These are phyloP conservation scores for Pemphigus obesinymphae DNA, from an alignment of 1,140 invertebrate species.

Conservation along the genomic window DNA sequence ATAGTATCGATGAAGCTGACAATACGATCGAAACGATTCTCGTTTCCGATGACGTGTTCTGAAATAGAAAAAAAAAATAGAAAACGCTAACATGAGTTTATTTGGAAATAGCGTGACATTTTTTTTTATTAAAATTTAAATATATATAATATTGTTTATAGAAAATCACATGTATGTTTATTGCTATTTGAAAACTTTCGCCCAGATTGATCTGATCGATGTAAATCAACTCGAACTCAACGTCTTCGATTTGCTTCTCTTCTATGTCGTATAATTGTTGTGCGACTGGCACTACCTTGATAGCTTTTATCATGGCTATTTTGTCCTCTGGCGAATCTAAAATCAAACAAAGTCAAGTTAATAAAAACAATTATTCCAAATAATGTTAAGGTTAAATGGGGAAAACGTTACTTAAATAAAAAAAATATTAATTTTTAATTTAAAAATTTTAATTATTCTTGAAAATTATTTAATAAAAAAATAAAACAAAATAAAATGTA, in stretches of 20 bases:
- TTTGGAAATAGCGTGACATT: too few relatives aligned
- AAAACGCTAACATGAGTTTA: too few relatives aligned
- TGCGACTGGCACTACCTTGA: conserved; percentile 57
- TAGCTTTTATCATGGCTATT: conserved; percentile 61
- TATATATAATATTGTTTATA: too few relatives aligned
- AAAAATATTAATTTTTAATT: too few relatives aligned
- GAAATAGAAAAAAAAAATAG: conserved; percentile 5
- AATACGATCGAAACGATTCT: conserved; percentile 60
- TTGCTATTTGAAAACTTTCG: conserved; percentile 61
- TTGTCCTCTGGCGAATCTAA: conserved; percentile 59
- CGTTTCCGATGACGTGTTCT: conserved; percentile 62
- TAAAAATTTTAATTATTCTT: too few relatives aligned
- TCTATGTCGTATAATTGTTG: conserved; percentile 59
- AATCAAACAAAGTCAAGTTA: too few relatives aligned
- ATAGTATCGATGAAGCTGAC: conserved; percentile 61
- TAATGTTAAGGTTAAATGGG: too few relatives aligned
- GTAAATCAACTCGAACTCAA: conserved; percentile 63
- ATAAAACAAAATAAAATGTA: too few relatives aligned
- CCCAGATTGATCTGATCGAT: conserved; percentile 64
- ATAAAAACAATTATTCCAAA: too few relatives aligned
- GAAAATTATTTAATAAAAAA: too few relatives aligned
- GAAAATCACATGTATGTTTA: conserved; percentile 58
- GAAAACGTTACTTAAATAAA: too few relatives aligned
- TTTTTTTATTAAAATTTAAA: too few relatives aligned
- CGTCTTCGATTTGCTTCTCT: conserved; percentile 58